These are phyloP conservation scores for Plestiodon gilberti DNA, from an alignment of 2,113 vertebrate species.

Conservation along the genomic window DNA sequence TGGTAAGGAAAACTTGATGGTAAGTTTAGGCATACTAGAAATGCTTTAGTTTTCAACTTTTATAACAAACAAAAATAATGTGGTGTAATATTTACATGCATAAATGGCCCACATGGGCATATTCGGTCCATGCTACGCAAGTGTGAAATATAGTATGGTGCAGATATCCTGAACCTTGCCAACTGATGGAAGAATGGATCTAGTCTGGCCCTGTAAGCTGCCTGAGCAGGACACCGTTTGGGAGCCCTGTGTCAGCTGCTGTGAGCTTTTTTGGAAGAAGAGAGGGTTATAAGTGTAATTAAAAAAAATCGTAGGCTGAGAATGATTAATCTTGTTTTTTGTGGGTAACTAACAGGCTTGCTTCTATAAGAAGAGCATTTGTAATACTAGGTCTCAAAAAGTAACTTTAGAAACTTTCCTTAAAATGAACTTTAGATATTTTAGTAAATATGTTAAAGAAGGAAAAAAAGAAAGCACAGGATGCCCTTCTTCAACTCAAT, in stretches of 20 bases:
- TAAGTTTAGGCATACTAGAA: constrained; percentile 25
- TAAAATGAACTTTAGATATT: constrained; percentile 80
- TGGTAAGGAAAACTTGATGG: constrained; percentile 33
- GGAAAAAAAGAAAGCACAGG: constrained; percentile 84
- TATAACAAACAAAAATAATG: constrained; percentile 16
- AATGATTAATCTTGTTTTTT: not conserved
- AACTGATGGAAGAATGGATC: not conserved
- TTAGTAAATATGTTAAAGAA: constrained; percentile 90
- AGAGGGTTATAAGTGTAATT: not conserved
- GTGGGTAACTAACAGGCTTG: not conserved
- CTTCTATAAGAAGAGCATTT: not conserved
- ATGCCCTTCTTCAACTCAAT: constrained; percentile 66
- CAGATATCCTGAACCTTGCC: not conserved
- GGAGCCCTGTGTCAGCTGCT: not conserved
- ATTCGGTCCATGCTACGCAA: not conserved
- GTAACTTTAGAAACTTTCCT: constrained; percentile 52
- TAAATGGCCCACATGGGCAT: not conserved
- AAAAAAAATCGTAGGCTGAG: not conserved
- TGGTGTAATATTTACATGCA: not conserved
- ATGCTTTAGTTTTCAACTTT: constrained; percentile 40
- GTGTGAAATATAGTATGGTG: not conserved
- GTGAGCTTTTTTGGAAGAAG: not conserved
- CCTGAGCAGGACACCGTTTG: not conserved
- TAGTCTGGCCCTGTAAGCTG: not conserved
- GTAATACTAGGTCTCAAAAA: not conserved